Conservation (phyloP, 2,888 invertebrate species). For the Cistogaster globosa region DNA sequence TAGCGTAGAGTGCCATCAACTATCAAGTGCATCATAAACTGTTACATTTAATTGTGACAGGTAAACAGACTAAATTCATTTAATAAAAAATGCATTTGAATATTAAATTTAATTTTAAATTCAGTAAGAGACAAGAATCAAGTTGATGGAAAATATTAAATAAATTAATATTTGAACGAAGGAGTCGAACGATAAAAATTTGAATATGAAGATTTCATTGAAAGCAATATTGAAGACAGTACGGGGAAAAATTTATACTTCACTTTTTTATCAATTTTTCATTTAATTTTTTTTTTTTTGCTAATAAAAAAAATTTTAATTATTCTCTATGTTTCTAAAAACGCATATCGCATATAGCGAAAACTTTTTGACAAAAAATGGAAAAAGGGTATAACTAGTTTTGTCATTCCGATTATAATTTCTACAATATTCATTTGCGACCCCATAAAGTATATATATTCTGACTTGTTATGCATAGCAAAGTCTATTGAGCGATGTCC, state of each 20-base stretch:
- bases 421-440: too few relatives aligned
- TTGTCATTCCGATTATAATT: too few relatives aligned
- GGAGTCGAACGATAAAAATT: neutral
- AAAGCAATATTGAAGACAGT: neutral
- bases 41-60: neutral
- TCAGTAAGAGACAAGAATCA: neutral
- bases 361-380: too few relatives aligned
- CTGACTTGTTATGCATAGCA: too few relatives aligned
- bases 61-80: neutral
- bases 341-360: too few relatives aligned
- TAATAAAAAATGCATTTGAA: neutral
- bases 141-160: neutral
- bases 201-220: constrained; percentile 29
- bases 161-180: neutral
- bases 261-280: too few relatives aligned
- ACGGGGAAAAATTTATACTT: neutral
- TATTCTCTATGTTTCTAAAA: too few relatives aligned
- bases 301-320: too few relatives aligned
- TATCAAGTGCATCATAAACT: neutral
- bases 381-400: too few relatives aligned
- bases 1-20: neutral
- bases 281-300: too few relatives aligned
- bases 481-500: too few relatives aligned
- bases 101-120: neutral
- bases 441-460: too few relatives aligned